Evolutionary conservation across 2,113 vertebrate genomes (phyloP).

Genomic region (Coracopsis vasa): DNA sequence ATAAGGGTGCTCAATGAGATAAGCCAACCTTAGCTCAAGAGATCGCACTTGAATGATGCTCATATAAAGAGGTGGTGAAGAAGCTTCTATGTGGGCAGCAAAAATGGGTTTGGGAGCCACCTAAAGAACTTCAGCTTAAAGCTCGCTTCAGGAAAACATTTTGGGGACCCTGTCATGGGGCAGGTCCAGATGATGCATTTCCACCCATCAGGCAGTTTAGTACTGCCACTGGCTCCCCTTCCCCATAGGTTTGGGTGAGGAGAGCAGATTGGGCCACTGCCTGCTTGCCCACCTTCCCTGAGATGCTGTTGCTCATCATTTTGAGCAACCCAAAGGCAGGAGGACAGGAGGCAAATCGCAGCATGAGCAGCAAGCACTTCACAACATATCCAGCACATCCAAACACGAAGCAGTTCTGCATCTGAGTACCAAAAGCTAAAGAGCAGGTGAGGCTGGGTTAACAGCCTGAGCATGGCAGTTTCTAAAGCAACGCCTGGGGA

Average conservation of each 20-base stretch:
- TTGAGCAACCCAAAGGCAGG: neutral
- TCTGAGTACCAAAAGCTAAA: neutral
- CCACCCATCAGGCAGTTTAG: neutral
- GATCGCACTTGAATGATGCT: neutral
- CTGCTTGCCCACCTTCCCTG: neutral
- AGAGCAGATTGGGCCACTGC: neutral
- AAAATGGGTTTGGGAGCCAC: neutral
- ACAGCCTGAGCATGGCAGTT: neutral
- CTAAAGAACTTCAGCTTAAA: neutral
- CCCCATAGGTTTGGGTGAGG: neutral
- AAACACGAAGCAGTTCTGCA: neutral
- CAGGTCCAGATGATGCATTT: neutral
- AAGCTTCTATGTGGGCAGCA: neutral
- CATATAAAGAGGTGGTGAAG: neutral
- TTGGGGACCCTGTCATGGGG: neutral
- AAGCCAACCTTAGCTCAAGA: neutral
- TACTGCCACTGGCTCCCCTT: neutral
- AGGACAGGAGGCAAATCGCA: fast-evolving
- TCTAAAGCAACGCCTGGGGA: neutral
- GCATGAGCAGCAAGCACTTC: neutral
- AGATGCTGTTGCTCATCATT: neutral
- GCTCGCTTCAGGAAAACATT: neutral
- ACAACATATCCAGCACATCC: neutral
- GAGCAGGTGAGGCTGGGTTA: slow-evolving; percentile 21
- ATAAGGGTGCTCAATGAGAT: neutral